Percentiles rank a stretch among this genome's conserved stretches.
Evolutionary conservation across 2,113 vertebrate genomes (phyloP).

Genomic region (Caranx ignobilis): DNA sequence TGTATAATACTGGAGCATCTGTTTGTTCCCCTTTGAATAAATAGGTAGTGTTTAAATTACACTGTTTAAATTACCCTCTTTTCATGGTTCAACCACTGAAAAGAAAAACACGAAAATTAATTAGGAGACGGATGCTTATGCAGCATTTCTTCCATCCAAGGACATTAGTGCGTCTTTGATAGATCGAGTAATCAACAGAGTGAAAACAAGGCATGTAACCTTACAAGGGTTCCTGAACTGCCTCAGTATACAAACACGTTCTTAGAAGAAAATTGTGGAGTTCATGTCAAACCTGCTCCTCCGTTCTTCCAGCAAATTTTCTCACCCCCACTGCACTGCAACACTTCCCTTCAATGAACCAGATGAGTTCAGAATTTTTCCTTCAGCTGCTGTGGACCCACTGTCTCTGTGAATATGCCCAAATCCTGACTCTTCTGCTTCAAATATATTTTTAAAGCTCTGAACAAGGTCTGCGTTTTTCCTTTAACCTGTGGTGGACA

Average conservation of each 20-base stretch:
- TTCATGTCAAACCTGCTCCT: constrained; percentile 5
- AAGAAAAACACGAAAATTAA: constrained; percentile 71
- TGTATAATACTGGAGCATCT: constrained; percentile 87
- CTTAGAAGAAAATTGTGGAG: constrained; percentile 4
- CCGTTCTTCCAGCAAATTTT: neutral
- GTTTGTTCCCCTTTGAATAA: constrained; percentile 88
- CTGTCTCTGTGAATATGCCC: too few relatives aligned
- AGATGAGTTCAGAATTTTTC: too few relatives aligned
- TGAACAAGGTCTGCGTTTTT: too few relatives aligned
- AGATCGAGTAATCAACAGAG: constrained; percentile 52
- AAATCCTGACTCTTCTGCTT: neutral
- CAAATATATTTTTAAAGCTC: neutral
- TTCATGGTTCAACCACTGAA: constrained; percentile 55
- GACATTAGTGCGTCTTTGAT: constrained; percentile 53
- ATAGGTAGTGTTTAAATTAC: constrained; percentile 84
- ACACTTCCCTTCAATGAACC: neutral
- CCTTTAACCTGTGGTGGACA: too few relatives aligned
- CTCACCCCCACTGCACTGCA: neutral
- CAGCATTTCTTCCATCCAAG: constrained; percentile 73
- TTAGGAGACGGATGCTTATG: constrained; percentile 76
- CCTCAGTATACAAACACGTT: constrained; percentile 53
- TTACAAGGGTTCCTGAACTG: constrained; percentile 17
- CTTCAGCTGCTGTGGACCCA: too few relatives aligned
- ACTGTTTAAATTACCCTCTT: constrained; percentile 86
- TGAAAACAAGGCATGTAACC: constrained; percentile 49